Evolutionary conservation across 2,797 vertebrate genomes (phyloP).

Genomic region (Nannoperca obscura): DNA sequence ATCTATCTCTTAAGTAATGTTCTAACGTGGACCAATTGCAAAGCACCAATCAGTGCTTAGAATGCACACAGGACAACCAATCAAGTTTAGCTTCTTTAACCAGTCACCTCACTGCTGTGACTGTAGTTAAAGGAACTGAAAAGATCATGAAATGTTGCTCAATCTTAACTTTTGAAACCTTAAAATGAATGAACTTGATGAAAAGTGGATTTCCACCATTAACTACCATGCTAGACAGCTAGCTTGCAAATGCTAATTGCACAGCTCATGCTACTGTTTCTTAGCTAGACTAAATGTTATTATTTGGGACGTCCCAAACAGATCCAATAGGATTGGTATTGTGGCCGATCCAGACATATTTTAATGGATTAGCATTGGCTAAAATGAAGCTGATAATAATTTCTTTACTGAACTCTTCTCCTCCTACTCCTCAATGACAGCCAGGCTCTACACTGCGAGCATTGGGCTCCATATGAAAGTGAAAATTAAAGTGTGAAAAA

Average conservation of each 20-base stretch:
- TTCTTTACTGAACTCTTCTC: slow-evolving; percentile 4
- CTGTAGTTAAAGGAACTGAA: background rate
- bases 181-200: background rate
- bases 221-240: background rate
- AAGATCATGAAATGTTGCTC: background rate
- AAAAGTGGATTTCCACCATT: background rate
- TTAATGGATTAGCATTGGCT: background rate
- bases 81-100: background rate
- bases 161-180: background rate
- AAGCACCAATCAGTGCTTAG: background rate
- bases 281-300: background rate
- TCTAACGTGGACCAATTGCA: background rate
- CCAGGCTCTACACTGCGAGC: background rate
- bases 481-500: slow-evolving; percentile 5
- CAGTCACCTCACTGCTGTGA: too few species aligned
- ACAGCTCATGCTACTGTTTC: background rate
- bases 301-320: background rate
- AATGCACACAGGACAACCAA: too few species aligned
- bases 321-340: background rate
- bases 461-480: background rate
- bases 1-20: background rate
- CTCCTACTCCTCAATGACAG: slow-evolving; percentile 8
- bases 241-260: background rate
- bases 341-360: background rate
- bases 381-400: slow-evolving; percentile 9